A percentile compares a stretch with the other conserved stretches of the same genome.
Evolutionary conservation across 2,113 vertebrate species (phyloP).

Genomic region (Chamaetylas fuelleborni): DNA sequence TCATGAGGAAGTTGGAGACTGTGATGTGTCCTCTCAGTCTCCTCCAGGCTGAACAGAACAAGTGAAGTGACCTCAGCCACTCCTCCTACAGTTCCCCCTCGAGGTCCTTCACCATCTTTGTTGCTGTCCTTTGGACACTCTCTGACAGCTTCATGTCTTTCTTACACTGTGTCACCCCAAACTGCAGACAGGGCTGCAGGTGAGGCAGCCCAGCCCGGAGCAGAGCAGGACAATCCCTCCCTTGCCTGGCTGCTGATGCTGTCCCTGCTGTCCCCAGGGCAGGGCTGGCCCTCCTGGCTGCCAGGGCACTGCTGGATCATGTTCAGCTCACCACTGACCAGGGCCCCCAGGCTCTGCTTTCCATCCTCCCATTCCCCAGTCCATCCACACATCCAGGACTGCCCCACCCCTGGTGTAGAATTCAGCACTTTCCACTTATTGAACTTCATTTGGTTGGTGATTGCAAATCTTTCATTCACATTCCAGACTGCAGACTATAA

Average conservation of each 20-base stretch:
- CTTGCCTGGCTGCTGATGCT: fast-evolving
- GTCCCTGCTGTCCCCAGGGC: neutral
- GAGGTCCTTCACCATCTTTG: too few relatives aligned
- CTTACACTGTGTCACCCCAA: neutral
- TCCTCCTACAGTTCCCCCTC: neutral
- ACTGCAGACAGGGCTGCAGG: fast-evolving
- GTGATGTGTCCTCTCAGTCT: neutral
- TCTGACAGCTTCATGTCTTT: too few relatives aligned
- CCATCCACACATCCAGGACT: fast-evolving
- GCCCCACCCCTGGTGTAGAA: neutral
- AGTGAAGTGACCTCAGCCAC: fast-evolving
- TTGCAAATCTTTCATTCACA: neutral
- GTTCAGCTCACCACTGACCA: fast-evolving
- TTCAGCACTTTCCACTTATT: fast-evolving
- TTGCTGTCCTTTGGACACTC: too few relatives aligned
- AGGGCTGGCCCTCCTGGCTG: neutral
- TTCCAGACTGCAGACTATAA: neutral
- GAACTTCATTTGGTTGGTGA: neutral
- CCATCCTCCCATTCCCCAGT: neutral
- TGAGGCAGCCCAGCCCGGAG: neutral
- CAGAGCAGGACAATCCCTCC: neutral
- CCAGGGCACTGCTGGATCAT: neutral
- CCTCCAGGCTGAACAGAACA: neutral
- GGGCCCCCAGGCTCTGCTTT: neutral
- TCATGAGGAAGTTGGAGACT: neutral